phyloP scores from a whole-genome alignment of 2,888 invertebrate species.

The Cheilosia vulpina region DNA sequence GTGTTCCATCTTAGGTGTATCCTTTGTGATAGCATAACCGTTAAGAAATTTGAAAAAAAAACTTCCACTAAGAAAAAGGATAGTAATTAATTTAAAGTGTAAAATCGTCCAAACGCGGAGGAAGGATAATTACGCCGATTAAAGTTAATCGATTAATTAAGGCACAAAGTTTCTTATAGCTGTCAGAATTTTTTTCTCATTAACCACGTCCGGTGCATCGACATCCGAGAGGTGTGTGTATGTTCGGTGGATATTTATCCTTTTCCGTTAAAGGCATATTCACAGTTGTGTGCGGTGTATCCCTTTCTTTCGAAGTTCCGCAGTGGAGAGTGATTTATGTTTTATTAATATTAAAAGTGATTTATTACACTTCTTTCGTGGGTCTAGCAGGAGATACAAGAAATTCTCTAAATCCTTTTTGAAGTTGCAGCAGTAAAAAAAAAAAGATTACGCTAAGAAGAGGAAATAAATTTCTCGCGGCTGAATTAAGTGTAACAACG shows the following conservation, averaged over 20 bases:
- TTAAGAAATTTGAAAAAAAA: constrained; percentile 49
- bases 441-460: constrained; percentile 12
- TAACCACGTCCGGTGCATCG: constrained; percentile 50
- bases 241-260: constrained; percentile 48
- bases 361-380: constrained; percentile 78
- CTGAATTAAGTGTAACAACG: constrained; percentile 66
- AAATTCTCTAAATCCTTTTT: constrained; percentile 45
- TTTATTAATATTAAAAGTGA: constrained; percentile 82
- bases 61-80: constrained; percentile 25
- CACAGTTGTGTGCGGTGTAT: constrained; percentile 63
- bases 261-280: constrained; percentile 58
- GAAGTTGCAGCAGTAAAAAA: neutral
- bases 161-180: constrained; percentile 41
- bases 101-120: constrained; percentile 5
- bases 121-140: constrained; percentile 62
- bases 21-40: constrained; percentile 28
- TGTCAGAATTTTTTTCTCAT: constrained; percentile 42
- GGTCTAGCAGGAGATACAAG: constrained; percentile 46
- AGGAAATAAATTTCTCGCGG: constrained; percentile 38
- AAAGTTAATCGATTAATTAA: constrained; percentile 67
- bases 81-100: constrained; percentile 44
- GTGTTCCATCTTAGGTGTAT: neutral
- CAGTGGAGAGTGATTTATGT: constrained; percentile 79
- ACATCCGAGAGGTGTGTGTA: constrained; percentile 35
- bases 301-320: constrained; percentile 74